A percentile compares a stretch with the other conserved stretches of the same genome.
These are phyloP conservation scores for Xenopus tropicalis DNA, from an alignment of 2,113 vertebrate species.

Conservation along the genomic window DNA sequence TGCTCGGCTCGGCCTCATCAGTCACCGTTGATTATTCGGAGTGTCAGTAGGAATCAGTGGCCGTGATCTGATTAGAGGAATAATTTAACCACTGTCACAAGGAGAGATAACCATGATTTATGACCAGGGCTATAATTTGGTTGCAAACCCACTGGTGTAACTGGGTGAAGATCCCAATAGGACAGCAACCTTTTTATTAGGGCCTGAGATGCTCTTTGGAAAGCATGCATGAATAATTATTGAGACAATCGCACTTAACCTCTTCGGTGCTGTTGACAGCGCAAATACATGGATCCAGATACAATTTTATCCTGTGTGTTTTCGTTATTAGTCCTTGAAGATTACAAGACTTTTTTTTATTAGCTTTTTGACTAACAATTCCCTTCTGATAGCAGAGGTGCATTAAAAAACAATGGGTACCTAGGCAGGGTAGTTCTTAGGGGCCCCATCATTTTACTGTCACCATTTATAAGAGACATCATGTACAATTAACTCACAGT, in stretches of 20 bases:
- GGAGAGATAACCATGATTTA: slow-evolving; percentile 45
- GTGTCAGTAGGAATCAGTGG: slow-evolving; percentile 46
- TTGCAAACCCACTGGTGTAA: slow-evolving; percentile 43
- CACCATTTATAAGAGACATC: too few species aligned
- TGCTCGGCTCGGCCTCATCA: slow-evolving; percentile 40
- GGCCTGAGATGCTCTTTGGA: slow-evolving; percentile 39
- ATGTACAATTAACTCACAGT: too few species aligned
- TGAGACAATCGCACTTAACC: slow-evolving; percentile 30
- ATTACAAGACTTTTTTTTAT: too few species aligned
- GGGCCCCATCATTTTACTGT: too few species aligned
- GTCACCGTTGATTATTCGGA: slow-evolving; percentile 44
- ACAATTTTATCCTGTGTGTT: neutral
- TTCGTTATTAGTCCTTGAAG: neutral
- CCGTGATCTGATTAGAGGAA: slow-evolving; percentile 46
- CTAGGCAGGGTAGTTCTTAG: too few species aligned
- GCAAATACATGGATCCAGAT: too few species aligned
- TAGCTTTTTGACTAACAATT: too few species aligned
- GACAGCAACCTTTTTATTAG: slow-evolving; percentile 44
- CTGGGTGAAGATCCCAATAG: slow-evolving; percentile 43
- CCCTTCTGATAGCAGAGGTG: too few species aligned
- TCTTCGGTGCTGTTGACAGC: neutral
- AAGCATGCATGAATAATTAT: slow-evolving; percentile 43
- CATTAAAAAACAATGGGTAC: too few species aligned
- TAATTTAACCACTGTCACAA: slow-evolving; percentile 46
- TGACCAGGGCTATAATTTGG: slow-evolving; percentile 44